Evolutionary conservation across 2,113 vertebrate species (phyloP).

Genomic region (Eubucco bourcierii): DNA sequence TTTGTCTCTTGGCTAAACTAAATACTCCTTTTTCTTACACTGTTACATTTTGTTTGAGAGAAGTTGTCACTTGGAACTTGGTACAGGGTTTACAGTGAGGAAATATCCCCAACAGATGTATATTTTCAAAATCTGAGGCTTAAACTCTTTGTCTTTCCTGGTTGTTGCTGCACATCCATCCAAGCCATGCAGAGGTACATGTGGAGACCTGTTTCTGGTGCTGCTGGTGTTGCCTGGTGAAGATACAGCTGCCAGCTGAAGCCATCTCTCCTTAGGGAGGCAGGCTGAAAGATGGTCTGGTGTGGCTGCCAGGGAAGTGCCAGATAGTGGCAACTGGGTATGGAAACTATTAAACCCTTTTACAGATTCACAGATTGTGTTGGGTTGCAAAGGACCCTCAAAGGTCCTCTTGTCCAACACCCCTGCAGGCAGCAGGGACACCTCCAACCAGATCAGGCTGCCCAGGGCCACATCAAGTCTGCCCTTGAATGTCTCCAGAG

Average conservation of each 20-base stretch:
- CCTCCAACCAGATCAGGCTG: too few relatives aligned
- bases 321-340: background rate
- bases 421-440: too few relatives aligned
- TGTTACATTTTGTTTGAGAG: background rate
- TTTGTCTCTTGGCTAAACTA: background rate
- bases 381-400: too few relatives aligned
- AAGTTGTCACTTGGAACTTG: background rate
- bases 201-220: accelerated
- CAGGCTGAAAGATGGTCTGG: background rate
- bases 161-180: background rate
- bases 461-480: too few relatives aligned
- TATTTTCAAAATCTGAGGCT: background rate
- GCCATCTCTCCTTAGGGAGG: background rate
- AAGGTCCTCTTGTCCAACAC: too few relatives aligned
- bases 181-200: accelerated
- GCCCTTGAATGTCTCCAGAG: too few relatives aligned
- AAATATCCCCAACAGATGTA: background rate
- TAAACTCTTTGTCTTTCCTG: background rate
- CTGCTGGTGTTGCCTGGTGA: background rate
- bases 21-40: background rate
- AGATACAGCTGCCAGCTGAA: background rate
- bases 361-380: too few relatives aligned
- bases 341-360: background rate
- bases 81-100: background rate
- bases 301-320: background rate